Evolutionary conservation across 2,888 invertebrate genomes (phyloP).

Genomic region (Apotomis betuletana): DNA sequence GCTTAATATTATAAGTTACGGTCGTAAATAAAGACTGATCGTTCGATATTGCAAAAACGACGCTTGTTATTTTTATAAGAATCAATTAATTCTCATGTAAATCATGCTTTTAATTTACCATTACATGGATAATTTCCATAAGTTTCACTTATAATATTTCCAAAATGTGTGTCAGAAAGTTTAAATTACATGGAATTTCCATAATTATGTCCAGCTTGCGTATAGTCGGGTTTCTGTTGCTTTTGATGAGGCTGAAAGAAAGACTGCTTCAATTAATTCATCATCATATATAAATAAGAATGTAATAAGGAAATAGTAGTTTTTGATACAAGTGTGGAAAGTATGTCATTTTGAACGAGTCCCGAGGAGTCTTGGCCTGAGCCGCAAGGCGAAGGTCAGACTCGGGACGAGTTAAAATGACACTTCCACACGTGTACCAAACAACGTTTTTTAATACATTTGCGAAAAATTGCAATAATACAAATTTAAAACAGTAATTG

Average conservation of each 20-base stretch:
- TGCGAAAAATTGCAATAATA: no score
- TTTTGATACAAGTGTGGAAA: no score
- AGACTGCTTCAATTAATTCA: not conserved
- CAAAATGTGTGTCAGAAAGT: conserved; percentile 15
- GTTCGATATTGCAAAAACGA: not conserved
- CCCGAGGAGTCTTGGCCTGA: no score
- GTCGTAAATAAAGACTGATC: not conserved
- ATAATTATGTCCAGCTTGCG: conserved; percentile 13
- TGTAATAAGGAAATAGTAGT: not conserved
- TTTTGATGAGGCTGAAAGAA: not conserved
- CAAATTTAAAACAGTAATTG: no score
- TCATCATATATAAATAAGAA: not conserved
- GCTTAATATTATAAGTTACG: not conserved
- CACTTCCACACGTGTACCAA: no score
- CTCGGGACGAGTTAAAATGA: no score
- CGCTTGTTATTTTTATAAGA: conserved; percentile 9
- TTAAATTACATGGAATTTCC: conserved; percentile 20
- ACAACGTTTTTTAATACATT: no score
- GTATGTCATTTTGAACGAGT: no score
- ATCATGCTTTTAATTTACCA: conserved; percentile 20
- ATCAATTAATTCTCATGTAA: conserved; percentile 27
- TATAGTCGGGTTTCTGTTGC: not conserved
- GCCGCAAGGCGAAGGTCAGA: no score
- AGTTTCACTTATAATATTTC: conserved; percentile 23
- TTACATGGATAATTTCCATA: conserved; percentile 17